Conservation (phyloP, 2,113 vertebrate genomes). For the Sinocyclocheilus anshuiensis region DNA sequence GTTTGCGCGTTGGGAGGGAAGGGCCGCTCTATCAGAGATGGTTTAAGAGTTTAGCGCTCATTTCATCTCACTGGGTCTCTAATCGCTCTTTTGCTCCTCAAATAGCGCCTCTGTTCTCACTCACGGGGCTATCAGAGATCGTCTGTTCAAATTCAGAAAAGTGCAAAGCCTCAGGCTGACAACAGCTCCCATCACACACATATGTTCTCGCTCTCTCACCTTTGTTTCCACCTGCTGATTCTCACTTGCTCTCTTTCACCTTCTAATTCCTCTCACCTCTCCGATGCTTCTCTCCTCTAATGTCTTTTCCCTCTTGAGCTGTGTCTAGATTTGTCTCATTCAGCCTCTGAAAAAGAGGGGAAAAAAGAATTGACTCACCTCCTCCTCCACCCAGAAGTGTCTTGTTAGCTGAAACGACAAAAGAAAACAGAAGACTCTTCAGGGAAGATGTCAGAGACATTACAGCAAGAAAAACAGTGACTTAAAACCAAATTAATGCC, state of each 20-base stretch:
- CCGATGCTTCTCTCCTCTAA: constrained; percentile 46
- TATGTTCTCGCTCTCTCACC: constrained; percentile 31
- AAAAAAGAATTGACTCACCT: constrained; percentile 74
- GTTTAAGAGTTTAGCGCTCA: constrained; percentile 29
- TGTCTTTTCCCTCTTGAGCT: constrained; percentile 50
- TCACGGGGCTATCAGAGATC: constrained; percentile 16
- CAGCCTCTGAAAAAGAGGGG: constrained; percentile 62
- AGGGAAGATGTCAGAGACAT: constrained; percentile 30
- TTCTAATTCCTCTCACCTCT: constrained; percentile 56
- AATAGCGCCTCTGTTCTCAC: constrained; percentile 39
- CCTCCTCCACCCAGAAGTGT: constrained; percentile 87
- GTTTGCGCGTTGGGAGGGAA: neutral
- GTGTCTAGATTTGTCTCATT: constrained; percentile 67
- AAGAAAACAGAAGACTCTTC: constrained; percentile 48
- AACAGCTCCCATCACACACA: constrained; percentile 40
- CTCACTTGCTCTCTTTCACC: constrained; percentile 65
- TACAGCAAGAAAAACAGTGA: constrained; percentile 5
- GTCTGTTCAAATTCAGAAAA: constrained; percentile 37
- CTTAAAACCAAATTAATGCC: neutral
- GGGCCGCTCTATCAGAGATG: constrained; percentile 19
- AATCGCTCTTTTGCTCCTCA: constrained; percentile 44
- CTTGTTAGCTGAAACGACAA: constrained; percentile 83
- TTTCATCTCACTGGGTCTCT: constrained; percentile 33
- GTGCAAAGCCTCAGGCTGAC: constrained; percentile 35
- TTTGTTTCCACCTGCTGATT: constrained; percentile 33